phyloP scores from a whole-genome alignment of 1,140 invertebrate species.

The Spodoptera litura region DNA sequence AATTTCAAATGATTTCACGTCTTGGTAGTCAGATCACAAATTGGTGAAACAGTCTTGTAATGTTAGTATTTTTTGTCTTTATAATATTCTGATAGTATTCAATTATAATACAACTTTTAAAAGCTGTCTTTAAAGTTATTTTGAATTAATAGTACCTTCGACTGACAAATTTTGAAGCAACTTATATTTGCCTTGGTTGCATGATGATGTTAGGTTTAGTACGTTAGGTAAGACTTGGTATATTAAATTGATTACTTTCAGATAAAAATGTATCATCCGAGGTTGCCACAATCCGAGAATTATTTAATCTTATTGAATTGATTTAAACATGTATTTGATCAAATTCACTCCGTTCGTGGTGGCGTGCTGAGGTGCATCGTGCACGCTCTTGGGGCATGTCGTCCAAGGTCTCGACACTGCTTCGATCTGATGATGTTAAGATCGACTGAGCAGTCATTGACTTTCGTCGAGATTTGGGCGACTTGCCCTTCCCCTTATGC shows the following conservation, averaged over 20 bases:
- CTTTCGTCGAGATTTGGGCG: slow-evolving; percentile 83
- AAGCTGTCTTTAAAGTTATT: neutral
- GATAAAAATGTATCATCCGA: slow-evolving; percentile 5
- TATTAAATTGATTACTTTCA: slow-evolving; percentile 3
- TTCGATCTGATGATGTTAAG: slow-evolving; percentile 79
- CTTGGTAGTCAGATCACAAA: slow-evolving; percentile 5
- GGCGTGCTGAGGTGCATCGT: slow-evolving; percentile 64
- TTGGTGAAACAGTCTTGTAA: slow-evolving; percentile 28
- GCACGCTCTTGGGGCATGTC: slow-evolving; percentile 66
- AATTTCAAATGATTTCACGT: neutral
- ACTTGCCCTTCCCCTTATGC: slow-evolving; percentile 86
- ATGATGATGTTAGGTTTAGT: too few species aligned
- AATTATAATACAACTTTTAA: neutral
- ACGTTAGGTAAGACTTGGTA: too few species aligned
- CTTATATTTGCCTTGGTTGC: too few species aligned
- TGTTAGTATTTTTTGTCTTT: neutral
- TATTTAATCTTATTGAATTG: neutral
- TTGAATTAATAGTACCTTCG: too few species aligned
- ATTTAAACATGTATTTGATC: slow-evolving; percentile 82
- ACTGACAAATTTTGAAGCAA: too few species aligned
- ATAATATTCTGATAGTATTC: slow-evolving; percentile 3
- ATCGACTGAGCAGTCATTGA: slow-evolving; percentile 72
- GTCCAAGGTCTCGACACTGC: slow-evolving; percentile 82
- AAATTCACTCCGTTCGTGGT: slow-evolving; percentile 66
- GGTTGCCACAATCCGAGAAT: neutral